Percentiles rank a stretch among this genome's conserved stretches.
Evolutionary conservation across 2,797 vertebrate genomes (phyloP).

Genomic region (Chiroxiphia lanceolata): DNA sequence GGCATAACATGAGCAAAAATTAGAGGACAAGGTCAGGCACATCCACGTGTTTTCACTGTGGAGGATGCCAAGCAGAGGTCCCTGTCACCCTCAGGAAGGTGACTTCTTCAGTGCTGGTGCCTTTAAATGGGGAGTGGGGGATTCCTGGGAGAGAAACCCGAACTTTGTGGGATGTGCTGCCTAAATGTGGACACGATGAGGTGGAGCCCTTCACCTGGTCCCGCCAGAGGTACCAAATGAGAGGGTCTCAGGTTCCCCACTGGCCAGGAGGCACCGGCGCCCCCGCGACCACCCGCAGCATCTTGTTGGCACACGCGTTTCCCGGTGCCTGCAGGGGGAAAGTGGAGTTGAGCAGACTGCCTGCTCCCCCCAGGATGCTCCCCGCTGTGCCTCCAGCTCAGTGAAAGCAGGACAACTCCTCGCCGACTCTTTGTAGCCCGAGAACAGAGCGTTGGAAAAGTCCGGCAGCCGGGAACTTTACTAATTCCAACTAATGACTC

Average conservation of each 20-base stretch:
- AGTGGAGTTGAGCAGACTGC: background rate
- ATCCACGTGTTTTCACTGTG: background rate
- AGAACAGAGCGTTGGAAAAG: conserved; percentile 39
- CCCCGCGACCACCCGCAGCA: background rate
- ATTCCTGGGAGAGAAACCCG: background rate
- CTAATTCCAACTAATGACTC: conserved; percentile 39
- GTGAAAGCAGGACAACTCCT: conserved; percentile 29
- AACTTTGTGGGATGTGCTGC: background rate
- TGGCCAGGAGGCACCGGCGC: background rate
- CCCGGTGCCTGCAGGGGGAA: background rate
- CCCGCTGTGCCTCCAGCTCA: background rate
- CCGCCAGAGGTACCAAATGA: background rate
- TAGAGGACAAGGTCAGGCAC: background rate
- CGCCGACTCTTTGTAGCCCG: background rate
- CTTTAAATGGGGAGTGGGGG: background rate
- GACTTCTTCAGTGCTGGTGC: background rate
- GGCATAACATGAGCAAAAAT: rapidly evolving
- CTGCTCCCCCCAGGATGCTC: background rate
- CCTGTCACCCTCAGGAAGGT: background rate
- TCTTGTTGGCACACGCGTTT: background rate
- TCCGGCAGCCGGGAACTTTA: background rate
- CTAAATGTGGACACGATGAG: rapidly evolving
- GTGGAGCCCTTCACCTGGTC: background rate
- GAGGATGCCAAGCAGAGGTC: background rate
- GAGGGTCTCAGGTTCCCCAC: background rate